Percentiles rank a stretch among this genome's conserved stretches.
Conservation (phyloP, 2,797 vertebrate genomes). For the Eulemur albifrons region DNA sequence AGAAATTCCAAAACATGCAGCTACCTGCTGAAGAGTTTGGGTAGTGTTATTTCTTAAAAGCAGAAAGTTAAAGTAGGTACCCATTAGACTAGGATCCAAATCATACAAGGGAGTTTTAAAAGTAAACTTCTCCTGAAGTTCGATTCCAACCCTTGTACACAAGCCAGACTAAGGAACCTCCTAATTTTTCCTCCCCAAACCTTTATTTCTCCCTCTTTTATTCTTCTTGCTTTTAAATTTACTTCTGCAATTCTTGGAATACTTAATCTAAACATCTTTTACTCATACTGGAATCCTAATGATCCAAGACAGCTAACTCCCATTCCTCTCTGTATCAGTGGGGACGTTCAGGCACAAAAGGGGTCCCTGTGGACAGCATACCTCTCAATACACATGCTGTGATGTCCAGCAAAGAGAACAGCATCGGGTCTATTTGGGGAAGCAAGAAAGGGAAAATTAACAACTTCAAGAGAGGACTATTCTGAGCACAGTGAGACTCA, state of each 20-base stretch:
- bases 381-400: neutral
- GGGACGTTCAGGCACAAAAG: neutral
- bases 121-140: slow-evolving; percentile 14
- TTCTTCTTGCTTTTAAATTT: slow-evolving; percentile 19
- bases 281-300: neutral
- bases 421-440: slow-evolving; percentile 57
- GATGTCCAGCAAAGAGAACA: slow-evolving; percentile 14
- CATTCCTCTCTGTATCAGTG: neutral
- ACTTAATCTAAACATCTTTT: neutral
- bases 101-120: slow-evolving; percentile 14
- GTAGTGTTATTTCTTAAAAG: slow-evolving; percentile 18
- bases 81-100: neutral
- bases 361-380: neutral
- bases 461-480: neutral
- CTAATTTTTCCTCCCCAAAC: neutral
- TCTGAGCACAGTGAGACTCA: slow-evolving; percentile 18
- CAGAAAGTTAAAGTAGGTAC: slow-evolving; percentile 29
- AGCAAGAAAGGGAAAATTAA: slow-evolving; percentile 37
- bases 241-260: neutral
- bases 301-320: neutral
- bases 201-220: neutral
- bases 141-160: neutral
- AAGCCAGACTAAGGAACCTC: neutral
- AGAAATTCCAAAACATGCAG: slow-evolving; percentile 76
- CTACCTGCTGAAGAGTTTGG: slow-evolving; percentile 67